These are phyloP conservation scores for Ganaspis brasiliensis DNA, from an alignment of 2,888 invertebrate species.

Conservation along the genomic window DNA sequence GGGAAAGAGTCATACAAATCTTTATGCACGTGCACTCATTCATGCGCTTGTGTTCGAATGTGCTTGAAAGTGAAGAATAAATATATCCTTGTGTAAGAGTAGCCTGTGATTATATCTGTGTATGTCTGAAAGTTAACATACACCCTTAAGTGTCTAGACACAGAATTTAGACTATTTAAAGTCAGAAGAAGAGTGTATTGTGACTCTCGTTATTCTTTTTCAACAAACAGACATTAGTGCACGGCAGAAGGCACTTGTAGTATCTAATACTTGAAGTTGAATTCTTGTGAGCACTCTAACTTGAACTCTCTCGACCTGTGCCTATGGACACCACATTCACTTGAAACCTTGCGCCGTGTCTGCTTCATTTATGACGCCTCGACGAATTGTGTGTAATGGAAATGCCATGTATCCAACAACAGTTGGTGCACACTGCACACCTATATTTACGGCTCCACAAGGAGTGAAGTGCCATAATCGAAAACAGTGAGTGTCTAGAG, in stretches of 20 bases:
- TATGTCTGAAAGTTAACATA: no score
- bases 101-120: no score
- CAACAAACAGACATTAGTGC: slow-evolving; percentile 2
- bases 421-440: not conserved
- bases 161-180: not conserved
- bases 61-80: no score
- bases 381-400: slow-evolving; percentile 58
- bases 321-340: slow-evolving; percentile 33
- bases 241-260: not conserved
- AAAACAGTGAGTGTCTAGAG: slow-evolving; percentile 7
- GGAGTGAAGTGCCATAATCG: slow-evolving; percentile 20
- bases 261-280: slow-evolving; percentile 18
- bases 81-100: no score
- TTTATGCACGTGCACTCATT: no score
- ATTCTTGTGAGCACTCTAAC: slow-evolving; percentile 40
- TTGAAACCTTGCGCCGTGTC: slow-evolving; percentile 50
- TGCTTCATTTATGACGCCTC: slow-evolving; percentile 59
- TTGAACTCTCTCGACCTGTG: slow-evolving; percentile 59
- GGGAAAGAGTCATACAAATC: no score
- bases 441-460: not conserved
- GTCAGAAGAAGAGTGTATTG: not conserved
- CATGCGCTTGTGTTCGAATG: no score
- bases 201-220: slow-evolving; percentile 4
- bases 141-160: not conserved
- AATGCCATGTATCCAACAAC: slow-evolving; percentile 59